Base-by-base conservation (phyloP, 2,888 invertebrate genomes). In the Philhelius pedissequus region DNA sequence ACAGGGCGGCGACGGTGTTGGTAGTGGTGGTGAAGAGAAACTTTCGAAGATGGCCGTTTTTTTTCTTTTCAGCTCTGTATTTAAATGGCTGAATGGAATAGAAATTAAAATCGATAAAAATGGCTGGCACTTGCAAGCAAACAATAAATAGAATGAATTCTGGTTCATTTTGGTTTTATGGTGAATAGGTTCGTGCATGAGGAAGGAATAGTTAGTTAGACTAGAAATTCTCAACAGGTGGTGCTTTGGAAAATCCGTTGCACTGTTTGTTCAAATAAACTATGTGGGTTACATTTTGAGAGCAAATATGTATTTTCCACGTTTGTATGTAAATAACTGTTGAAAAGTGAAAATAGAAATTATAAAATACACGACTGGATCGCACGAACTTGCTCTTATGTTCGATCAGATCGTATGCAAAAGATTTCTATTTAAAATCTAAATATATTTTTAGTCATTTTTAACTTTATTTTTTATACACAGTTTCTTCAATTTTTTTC, bases 61-160 rank as follows among this genome's bases (percentile, higher is more conserved):
- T 40, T 11, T 25, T 78, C 45, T 52, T 68, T 84, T 84, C 84
- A 84, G 84, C 84, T 30, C 11, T 69, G 11, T 22, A 25, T 13
- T 15, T 20, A 15, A 4, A 48, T 7, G 22, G 84, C 84, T 75
- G 84, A 84, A 76, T 80, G 15, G 8, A 30, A 52, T 40, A 27
- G 43, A 52, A 80, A 80, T 74, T 76, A 25, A 71, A 75, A 84
- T 84, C 84, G 62, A 84, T 84, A 71, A 80, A 80, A 54, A 84
- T 84, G 75, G 75, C 40, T 9, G 71, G 30, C 43, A 13, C 20
- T 35, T 27, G 25, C 60, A 60, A 48, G 48, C 30, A 15, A 15
- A 48, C 20, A 54, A 9, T 25, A 25, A 54, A 40, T 15, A 0
- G 4, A 15, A 62, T 79, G 52, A 38, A 38, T n/a, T n/a, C 4